These are phyloP conservation scores for Aphis craccivora DNA, from an alignment of 1,140 invertebrate species.

Conservation along the genomic window DNA sequence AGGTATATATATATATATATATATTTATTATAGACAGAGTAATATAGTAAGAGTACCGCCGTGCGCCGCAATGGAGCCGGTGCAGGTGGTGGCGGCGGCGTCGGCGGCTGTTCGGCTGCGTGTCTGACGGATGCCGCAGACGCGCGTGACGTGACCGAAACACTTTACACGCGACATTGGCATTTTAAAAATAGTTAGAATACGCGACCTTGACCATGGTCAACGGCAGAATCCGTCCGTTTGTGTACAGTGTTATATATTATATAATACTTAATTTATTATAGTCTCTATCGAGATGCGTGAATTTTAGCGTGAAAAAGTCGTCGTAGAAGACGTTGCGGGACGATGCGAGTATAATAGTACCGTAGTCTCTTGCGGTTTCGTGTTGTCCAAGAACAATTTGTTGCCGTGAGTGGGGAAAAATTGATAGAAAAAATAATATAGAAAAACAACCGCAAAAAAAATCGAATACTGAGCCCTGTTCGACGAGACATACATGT, in stretches of 20 bases:
- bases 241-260: not conserved
- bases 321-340: not conserved
- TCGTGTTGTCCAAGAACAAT: not conserved
- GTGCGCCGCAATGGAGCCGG: no score
- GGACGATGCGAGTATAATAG: not conserved
- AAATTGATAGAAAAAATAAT: not conserved
- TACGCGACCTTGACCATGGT: conserved; percentile 57
- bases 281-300: not conserved
- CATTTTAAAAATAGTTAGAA: conserved; percentile 50
- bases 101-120: conserved; percentile 42
- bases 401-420: not conserved
- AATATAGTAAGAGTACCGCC: not conserved
- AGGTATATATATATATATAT: not conserved
- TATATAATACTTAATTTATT: not conserved
- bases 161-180: conserved; percentile 56
- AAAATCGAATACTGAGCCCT: not conserved
- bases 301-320: not conserved
- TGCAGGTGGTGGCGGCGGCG: not conserved
- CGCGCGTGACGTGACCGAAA: conserved; percentile 56
- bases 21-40: not conserved
- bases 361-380: not conserved
- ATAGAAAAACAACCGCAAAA: not conserved
- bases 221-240: conserved; percentile 46
- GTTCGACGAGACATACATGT: not conserved
- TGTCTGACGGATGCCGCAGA: conserved; percentile 57